Evolutionary conservation across 1,140 invertebrate species (phyloP).

Genomic region (Aphidius ervi): DNA sequence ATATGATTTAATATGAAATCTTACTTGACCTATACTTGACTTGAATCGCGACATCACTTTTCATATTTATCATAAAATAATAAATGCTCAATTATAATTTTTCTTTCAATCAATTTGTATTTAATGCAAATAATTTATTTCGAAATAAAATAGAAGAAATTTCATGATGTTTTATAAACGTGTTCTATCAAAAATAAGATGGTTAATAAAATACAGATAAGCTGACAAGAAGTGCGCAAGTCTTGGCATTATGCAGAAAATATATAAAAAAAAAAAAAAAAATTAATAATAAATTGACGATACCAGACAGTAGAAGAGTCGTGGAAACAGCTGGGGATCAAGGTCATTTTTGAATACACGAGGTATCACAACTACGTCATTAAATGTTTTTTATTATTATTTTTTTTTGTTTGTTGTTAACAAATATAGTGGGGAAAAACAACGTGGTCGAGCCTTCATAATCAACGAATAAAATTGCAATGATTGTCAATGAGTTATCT

Average conservation of each 20-base stretch:
- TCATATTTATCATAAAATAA: no score
- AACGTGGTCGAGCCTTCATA: constrained; percentile 5
- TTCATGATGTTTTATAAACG: no score
- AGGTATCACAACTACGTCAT: constrained; percentile 33
- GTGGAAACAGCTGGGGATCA: constrained; percentile 40
- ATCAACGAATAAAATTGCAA: constrained; percentile 4
- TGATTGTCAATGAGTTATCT: no score
- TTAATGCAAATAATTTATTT: no score
- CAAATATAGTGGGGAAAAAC: background rate
- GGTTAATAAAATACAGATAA: background rate
- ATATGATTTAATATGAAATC: background rate
- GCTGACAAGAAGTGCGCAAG: background rate
- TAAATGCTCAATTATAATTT: no score
- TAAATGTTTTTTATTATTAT: no score
- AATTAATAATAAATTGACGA: background rate
- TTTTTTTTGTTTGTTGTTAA: background rate
- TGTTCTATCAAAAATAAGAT: background rate
- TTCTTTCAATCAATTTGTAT: no score
- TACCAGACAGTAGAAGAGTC: background rate
- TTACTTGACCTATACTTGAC: background rate
- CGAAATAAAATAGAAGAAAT: no score
- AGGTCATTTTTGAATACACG: constrained; percentile 35
- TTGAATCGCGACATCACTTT: no score
- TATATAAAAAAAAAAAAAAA: background rate
- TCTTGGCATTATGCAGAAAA: constrained; percentile 1